Conservation (phyloP, 2,888 invertebrate genomes). For the Sepiola atlantica region DNA sequence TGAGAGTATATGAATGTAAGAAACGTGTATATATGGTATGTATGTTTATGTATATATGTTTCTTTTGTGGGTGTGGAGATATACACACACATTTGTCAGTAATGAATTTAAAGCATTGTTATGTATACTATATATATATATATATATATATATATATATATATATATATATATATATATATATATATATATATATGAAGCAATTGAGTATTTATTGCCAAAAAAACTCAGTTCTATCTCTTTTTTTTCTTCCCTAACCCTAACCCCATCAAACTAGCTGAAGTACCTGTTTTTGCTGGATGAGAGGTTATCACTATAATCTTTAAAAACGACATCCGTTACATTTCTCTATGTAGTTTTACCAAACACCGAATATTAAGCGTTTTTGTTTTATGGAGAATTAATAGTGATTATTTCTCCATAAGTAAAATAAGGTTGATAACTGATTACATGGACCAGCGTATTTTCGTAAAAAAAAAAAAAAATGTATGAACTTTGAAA, state of each 20-base stretch:
- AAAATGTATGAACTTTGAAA: neutral
- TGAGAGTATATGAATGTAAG: neutral
- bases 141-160: no score
- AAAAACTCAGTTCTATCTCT: conserved; percentile 23
- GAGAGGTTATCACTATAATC: no score
- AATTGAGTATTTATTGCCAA: conserved; percentile 46
- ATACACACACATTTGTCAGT: conserved; percentile 35
- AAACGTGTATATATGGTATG: neutral
- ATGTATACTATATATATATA: conserved; percentile 8
- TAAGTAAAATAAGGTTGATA: no score
- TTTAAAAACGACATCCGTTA: no score
- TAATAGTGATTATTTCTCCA: no score
- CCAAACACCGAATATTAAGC: no score
- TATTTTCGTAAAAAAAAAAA: neutral
- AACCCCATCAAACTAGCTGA: neutral
- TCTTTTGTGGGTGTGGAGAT: neutral
- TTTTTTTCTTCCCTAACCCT: conserved; percentile 33
- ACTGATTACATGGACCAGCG: no score
- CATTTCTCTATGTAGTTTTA: no score
- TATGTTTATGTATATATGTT: neutral
- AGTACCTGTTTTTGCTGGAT: no score
- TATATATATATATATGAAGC: neutral
- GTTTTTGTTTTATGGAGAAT: no score
- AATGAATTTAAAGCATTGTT: conserved; percentile 14
- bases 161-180: neutral